Conservation (phyloP, 2,888 invertebrate species). For the Phanerotoma sp. region DNA sequence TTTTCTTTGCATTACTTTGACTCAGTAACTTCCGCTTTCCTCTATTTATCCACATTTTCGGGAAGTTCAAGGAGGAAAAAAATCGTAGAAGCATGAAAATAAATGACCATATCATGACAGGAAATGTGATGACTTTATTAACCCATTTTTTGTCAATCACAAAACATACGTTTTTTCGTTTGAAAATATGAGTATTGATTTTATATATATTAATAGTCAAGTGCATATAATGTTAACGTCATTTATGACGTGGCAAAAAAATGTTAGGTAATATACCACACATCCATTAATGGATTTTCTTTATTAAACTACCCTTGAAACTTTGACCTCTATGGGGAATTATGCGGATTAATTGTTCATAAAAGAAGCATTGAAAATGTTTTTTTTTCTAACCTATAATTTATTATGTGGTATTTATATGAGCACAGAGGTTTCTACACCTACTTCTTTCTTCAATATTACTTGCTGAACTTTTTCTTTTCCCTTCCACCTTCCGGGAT, state of each 20-base stretch:
- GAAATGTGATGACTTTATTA: background rate
- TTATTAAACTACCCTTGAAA: conserved; percentile 29
- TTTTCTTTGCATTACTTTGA: background rate
- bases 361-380: too few relatives aligned
- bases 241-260: too few relatives aligned
- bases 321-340: conserved; percentile 26
- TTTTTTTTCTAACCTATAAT: too few relatives aligned
- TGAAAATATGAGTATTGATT: too few relatives aligned
- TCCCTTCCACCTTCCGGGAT: conserved; percentile 17
- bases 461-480: background rate
- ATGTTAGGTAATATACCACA: too few relatives aligned
- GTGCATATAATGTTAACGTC: too few relatives aligned
- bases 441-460: background rate
- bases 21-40: background rate
- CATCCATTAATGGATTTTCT: too few relatives aligned
- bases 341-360: too few relatives aligned
- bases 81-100: too few relatives aligned
- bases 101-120: too few relatives aligned
- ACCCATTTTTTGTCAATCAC: background rate
- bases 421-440: background rate
- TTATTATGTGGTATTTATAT: too few relatives aligned
- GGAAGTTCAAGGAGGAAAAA: background rate
- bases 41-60: conserved; percentile 8
- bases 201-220: too few relatives aligned
- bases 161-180: background rate